Evolutionary conservation across 37 sponge, comb jelly and placozoan genomes (phyloP).

Genomic region (Cliona cf. orientalis): DNA sequence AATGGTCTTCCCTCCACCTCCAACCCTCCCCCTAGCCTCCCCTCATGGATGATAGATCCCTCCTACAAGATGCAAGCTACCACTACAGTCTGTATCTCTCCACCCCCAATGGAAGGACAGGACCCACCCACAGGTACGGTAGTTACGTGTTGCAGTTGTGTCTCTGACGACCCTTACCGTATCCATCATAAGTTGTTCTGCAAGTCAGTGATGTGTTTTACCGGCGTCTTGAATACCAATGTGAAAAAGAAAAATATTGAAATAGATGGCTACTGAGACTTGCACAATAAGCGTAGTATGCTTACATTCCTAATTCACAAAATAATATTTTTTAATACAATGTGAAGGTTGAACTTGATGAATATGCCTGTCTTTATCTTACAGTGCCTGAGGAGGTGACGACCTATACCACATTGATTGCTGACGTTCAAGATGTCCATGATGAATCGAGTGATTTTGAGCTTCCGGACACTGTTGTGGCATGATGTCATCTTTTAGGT

Average conservation of each 20-base stretch:
- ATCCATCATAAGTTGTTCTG: too few relatives aligned
- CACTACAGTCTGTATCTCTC: conserved; percentile 33
- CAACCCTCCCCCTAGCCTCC: conserved; percentile 57
- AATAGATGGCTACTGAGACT: too few relatives aligned
- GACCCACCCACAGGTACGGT: not conserved
- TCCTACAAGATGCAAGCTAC: conserved; percentile 31
- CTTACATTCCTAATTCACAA: too few relatives aligned
- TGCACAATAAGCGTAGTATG: too few relatives aligned
- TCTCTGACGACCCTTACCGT: not conserved
- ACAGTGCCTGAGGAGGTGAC: conserved; percentile 65
- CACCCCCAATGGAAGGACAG: conserved; percentile 15
- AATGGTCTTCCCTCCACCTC: conserved; percentile 65
- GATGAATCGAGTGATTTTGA: conserved; percentile 90
- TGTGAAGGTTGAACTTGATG: too few relatives aligned
- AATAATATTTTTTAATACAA: too few relatives aligned
- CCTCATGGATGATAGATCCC: conserved; percentile 78
- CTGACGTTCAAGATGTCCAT: conserved; percentile 53
- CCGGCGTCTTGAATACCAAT: too few relatives aligned
- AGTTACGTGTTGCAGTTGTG: not conserved
- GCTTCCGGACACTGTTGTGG: conserved; percentile 66
- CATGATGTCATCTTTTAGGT: too few relatives aligned
- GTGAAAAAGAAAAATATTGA: too few relatives aligned
- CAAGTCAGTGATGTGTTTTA: too few relatives aligned
- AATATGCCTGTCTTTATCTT: not conserved
- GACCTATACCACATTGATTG: conserved; percentile 53